A percentile compares a stretch with the other conserved stretches of the same genome.
phyloP scores from a whole-genome alignment of 2,888 invertebrate genomes.

The Dione juno region DNA sequence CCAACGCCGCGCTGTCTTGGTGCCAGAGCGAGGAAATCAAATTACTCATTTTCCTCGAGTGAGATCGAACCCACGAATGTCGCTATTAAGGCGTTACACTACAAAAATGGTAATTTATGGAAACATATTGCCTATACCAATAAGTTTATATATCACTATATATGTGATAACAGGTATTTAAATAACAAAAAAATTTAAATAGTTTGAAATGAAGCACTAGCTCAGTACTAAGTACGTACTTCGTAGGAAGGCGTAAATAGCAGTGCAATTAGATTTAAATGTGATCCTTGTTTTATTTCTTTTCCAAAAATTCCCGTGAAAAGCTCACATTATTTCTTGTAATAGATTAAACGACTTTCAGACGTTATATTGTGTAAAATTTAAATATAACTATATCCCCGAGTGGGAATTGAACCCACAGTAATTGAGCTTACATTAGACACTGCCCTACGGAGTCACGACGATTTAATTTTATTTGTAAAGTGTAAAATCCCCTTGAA shows the following conservation, averaged over 20 bases:
- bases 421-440: neutral
- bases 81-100: too few relatives aligned
- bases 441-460: neutral
- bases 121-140: too few relatives aligned
- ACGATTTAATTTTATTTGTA: constrained; percentile 3
- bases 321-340: neutral
- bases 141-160: too few relatives aligned
- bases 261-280: neutral
- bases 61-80: too few relatives aligned
- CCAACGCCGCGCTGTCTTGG: too few relatives aligned
- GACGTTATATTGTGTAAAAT: too few relatives aligned
- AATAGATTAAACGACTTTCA: neutral
- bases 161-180: too few relatives aligned
- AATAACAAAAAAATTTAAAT: too few relatives aligned
- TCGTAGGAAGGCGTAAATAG: neutral
- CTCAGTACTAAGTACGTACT: neutral
- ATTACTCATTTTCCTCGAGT: too few relatives aligned
- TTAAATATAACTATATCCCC: neutral
- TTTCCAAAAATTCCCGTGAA: neutral
- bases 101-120: too few relatives aligned
- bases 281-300: neutral
- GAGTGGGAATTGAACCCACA: neutral
- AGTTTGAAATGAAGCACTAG: neutral
- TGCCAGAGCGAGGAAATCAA: too few relatives aligned
- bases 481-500: constrained; percentile 8